Conservation (phyloP, 1,140 invertebrate species). For the Drosophila takahashii region DNA sequence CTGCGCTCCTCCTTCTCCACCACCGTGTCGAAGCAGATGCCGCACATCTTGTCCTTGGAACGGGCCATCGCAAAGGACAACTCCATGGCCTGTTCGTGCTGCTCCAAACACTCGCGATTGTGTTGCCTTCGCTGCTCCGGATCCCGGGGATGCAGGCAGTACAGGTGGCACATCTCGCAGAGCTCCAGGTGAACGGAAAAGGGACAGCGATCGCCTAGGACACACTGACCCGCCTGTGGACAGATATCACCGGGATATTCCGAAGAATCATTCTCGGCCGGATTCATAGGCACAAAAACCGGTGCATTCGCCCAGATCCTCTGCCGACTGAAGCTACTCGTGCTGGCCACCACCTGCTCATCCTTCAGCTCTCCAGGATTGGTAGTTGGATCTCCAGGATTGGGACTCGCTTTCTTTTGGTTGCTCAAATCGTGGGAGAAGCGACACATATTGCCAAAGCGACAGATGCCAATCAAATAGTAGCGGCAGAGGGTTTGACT, state of each 20-base stretch:
- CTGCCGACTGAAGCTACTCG: conserved; percentile 39
- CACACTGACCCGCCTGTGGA: conserved; percentile 89
- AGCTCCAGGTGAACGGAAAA: conserved; percentile 91
- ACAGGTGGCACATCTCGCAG: conserved; percentile 92
- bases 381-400: not conserved
- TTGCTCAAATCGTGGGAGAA: conserved; percentile 86
- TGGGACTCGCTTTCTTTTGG: not conserved
- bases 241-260: conserved; percentile 85
- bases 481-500: conserved; percentile 75
- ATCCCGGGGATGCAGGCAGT: conserved; percentile 91
- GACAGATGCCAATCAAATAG: conserved; percentile 86
- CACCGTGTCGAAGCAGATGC: conserved; percentile 94
- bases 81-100: conserved; percentile 94
- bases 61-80: conserved; percentile 93
- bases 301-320: conserved; percentile 79
- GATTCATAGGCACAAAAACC: conserved; percentile 72
- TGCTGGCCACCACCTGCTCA: conserved; percentile 45
- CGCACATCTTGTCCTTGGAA: conserved; percentile 93
- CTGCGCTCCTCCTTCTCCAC: conserved; percentile 89
- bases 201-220: conserved; percentile 88
- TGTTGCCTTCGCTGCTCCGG: conserved; percentile 90
- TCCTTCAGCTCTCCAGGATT: conserved; percentile 25
- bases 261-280: not conserved
- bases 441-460: conserved; percentile 87
- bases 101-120: conserved; percentile 90